These are phyloP conservation scores for Drosophila cardini DNA, from an alignment of 1,140 invertebrate species.

Conservation along the genomic window DNA sequence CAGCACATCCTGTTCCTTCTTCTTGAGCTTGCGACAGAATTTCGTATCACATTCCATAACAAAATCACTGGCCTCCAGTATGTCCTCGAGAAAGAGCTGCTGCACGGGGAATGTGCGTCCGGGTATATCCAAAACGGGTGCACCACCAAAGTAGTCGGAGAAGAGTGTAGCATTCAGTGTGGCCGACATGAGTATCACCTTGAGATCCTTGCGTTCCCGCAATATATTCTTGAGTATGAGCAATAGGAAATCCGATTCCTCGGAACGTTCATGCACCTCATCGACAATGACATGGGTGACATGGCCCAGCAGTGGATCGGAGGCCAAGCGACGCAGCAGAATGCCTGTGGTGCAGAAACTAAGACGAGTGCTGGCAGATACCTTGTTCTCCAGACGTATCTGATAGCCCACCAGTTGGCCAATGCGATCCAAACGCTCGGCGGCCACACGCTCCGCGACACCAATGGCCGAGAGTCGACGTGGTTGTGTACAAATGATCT, in stretches of 20 bases:
- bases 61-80: conserved; percentile 89
- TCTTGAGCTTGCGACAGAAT: conserved; percentile 88
- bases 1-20: conserved; percentile 84
- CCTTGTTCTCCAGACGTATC: conserved; percentile 91
- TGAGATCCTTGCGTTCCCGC: conserved; percentile 89
- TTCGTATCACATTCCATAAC: conserved; percentile 90
- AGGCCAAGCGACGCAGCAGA: conserved; percentile 91
- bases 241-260: conserved; percentile 94
- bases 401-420: conserved; percentile 95
- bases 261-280: conserved; percentile 96
- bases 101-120: conserved; percentile 93
- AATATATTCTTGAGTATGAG: conserved; percentile 92
- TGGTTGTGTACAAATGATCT: conserved; percentile 96
- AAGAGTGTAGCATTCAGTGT: conserved; percentile 93
- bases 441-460: conserved; percentile 94
- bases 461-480: conserved; percentile 96
- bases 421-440: conserved; percentile 93
- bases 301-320: conserved; percentile 89
- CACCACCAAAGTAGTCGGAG: conserved; percentile 90
- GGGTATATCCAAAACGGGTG: conserved; percentile 90
- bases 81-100: conserved; percentile 91
- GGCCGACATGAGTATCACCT: conserved; percentile 94
- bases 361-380: conserved; percentile 91
- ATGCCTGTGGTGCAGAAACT: conserved; percentile 97
- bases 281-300: conserved; percentile 94